These are phyloP conservation scores for Zhengitettix transpicula DNA, from an alignment of 2,888 invertebrate species.

Conservation along the genomic window DNA sequence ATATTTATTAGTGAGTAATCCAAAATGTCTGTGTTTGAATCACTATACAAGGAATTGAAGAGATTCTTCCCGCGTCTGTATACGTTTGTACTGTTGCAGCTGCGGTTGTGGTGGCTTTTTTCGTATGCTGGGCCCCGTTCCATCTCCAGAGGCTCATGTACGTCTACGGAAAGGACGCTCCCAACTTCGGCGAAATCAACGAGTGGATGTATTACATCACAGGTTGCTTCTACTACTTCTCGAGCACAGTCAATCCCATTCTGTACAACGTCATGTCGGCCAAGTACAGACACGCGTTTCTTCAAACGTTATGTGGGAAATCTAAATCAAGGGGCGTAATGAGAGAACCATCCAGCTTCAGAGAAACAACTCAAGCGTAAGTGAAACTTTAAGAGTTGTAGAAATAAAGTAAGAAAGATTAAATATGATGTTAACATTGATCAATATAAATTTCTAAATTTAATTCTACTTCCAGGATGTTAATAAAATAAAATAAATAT, in stretches of 20 bases:
- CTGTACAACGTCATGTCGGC: slow-evolving; percentile 68
- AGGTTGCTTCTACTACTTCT: slow-evolving; percentile 67
- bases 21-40: too few relatives aligned
- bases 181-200: slow-evolving; percentile 45
- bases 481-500: too few relatives aligned
- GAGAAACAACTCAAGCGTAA: neutral
- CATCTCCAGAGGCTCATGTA: slow-evolving; percentile 80
- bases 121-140: slow-evolving; percentile 92
- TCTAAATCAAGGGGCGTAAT: slow-evolving; percentile 17
- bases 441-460: too few relatives aligned
- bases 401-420: too few relatives aligned
- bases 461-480: too few relatives aligned
- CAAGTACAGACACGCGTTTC: slow-evolving; percentile 63
- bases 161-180: slow-evolving; percentile 46
- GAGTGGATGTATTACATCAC: slow-evolving; percentile 64
- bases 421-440: too few relatives aligned
- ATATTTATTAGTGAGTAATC: too few relatives aligned
- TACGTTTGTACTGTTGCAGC: slow-evolving; percentile 36
- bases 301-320: slow-evolving; percentile 51
- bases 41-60: too few relatives aligned
- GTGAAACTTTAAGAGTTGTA: too few relatives aligned
- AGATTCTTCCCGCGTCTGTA: too few relatives aligned
- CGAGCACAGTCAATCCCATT: slow-evolving; percentile 72
- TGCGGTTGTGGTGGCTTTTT: slow-evolving; percentile 84
- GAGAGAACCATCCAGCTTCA: neutral